Conservation (phyloP, 2,797 vertebrate genomes). For the Paramormyrops hopkinsi region DNA sequence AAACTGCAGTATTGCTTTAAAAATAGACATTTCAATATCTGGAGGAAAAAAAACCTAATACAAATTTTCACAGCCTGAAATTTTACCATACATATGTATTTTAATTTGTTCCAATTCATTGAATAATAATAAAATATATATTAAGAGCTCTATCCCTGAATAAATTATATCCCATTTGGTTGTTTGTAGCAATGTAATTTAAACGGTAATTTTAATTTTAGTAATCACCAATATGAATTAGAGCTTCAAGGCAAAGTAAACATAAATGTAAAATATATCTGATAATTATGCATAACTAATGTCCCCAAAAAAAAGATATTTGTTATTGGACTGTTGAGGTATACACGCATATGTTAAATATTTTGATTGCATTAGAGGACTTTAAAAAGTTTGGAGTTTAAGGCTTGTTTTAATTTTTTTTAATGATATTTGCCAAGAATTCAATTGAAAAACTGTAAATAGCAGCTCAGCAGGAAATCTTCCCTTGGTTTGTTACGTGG, state of each 20-base stretch:
- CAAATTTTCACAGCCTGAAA: not conserved
- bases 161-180: not conserved
- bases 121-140: slow-evolving; percentile 2
- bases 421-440: not conserved
- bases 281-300: slow-evolving; percentile 2
- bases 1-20: not conserved
- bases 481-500: not conserved
- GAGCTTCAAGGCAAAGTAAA: not conserved
- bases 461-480: not conserved
- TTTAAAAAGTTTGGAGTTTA: not conserved
- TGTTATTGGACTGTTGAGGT: not conserved
- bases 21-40: not conserved
- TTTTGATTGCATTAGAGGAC: slow-evolving; percentile 51
- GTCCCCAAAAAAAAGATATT: not conserved
- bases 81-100: not conserved
- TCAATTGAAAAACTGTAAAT: not conserved
- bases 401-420: slow-evolving; percentile 20
- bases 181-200: not conserved
- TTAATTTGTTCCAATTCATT: slow-evolving; percentile 9
- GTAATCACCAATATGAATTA: not conserved
- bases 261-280: slow-evolving; percentile 3
- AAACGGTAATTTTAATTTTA: slow-evolving; percentile 4
- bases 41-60: not conserved
- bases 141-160: not conserved
- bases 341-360: not conserved